A percentile compares a stretch with the other conserved stretches of the same genome.
Conservation (phyloP, 2,888 invertebrate genomes). For the Troilus luridus region DNA sequence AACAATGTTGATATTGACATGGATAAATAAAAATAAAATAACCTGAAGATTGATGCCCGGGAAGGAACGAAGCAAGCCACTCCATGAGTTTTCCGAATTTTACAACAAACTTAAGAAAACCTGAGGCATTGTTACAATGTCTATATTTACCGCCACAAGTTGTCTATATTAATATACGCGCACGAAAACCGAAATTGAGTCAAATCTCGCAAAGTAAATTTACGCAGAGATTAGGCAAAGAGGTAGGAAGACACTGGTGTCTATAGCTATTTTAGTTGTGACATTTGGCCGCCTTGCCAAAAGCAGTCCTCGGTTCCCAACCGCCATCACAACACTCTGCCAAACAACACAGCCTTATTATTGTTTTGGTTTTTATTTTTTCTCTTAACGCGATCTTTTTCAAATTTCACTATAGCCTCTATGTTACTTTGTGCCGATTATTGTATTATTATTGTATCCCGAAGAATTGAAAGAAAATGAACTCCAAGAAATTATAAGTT, state of each 20-base stretch:
- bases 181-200: not conserved
- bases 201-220: not conserved
- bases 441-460: not conserved
- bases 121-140: not conserved
- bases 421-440: not conserved
- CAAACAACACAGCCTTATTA: not conserved
- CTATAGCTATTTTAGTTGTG: slow-evolving; percentile 4
- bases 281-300: slow-evolving; percentile 33
- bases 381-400: not conserved
- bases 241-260: slow-evolving; percentile 9
- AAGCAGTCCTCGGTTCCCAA: not conserved
- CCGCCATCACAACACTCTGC: not conserved
- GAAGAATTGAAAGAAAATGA: not conserved
- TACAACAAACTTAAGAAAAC: not conserved
- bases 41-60: not conserved
- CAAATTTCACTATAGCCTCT: not conserved
- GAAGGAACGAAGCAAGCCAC: not conserved
- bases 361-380: not conserved
- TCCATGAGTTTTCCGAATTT: not conserved
- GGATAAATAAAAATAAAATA: not conserved
- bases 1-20: not conserved
- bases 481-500: not conserved
- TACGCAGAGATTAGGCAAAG: not conserved
- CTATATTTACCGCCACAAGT: not conserved
- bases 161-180: not conserved